Evolutionary conservation across 2,797 vertebrate genomes (phyloP), one percentile per base, ranked within the genome.

Genomic region (Okamejei kenojei): DNA sequence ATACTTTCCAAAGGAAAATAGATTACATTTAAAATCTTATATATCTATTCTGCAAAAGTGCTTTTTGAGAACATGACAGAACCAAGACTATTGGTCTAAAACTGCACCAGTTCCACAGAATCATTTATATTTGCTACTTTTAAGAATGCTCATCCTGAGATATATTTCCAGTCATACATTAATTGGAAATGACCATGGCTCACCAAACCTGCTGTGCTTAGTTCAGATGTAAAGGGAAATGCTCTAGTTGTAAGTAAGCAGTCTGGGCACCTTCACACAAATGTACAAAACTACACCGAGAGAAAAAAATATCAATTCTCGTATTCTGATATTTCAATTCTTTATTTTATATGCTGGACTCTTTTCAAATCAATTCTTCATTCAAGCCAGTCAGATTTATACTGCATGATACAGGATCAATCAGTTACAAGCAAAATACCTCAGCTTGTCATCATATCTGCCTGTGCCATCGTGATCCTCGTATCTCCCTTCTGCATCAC

Each of bases 61-160:
- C 71, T 74, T 92, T 76, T 23, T 92, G 90, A 92, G 38, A 92
- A 92, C 71, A 74, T 76, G 71, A 92, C 90, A 74, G 88, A 26
- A 76, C 90, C 71, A 91, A 74, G 26, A 74, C 38, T 65, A 68
- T 21, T 54, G 38, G 73, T 92, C 71, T 15, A 92, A 92, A 92
- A 54, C 35, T 9, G 17, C 10, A 32, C 71, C 23, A 90, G 63
- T 90, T 35, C 32, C 86, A 90, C 26, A 58, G 38, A 92, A 76
- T 92, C 54, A 29, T 76, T 74, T 76, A 76, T n/a, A 92, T 9
- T 92, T 92, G 29, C 45, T 76, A 58, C 13, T 54, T 68, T 76
- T 8, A 74, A 76, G 71, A 92, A n/a, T 92, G n/a, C 68, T 65
- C 84, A 88, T 88, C 7, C 61, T 65, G 61, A 65, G 63, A 19